Conservation (phyloP, 2,888 invertebrate genomes). For the Stenodera caucasica region DNA sequence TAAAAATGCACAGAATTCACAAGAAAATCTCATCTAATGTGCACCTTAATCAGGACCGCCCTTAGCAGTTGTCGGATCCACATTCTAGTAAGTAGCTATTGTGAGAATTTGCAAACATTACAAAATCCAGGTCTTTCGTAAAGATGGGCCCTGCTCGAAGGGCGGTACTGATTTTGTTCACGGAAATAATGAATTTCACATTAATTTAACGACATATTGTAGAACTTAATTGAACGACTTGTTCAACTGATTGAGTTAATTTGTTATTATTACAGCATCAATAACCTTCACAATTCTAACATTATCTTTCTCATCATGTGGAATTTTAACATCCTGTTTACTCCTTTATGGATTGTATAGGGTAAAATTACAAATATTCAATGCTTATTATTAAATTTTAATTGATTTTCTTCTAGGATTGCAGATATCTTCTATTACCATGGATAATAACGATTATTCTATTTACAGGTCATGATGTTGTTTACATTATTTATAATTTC, state of each 20-base stretch:
- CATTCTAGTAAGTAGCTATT: no score
- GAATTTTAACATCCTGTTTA: slow-evolving; percentile 68
- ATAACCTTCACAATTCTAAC: slow-evolving; percentile 70
- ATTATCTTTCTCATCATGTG: slow-evolving; percentile 67
- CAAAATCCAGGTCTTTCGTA: no score
- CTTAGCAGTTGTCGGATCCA: no score
- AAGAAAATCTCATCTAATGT: no score
- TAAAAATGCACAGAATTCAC: no score
- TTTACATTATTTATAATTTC: slow-evolving; percentile 68
- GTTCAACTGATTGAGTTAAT: slow-evolving; percentile 6
- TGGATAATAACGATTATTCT: slow-evolving; percentile 71
- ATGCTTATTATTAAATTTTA: not conserved
- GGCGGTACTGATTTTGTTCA: no score
- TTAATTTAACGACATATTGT: no score
- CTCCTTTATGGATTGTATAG: slow-evolving; percentile 70
- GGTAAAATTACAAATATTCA: slow-evolving; percentile 57
- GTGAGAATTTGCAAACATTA: no score
- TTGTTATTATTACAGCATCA: slow-evolving; percentile 64
- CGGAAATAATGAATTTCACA: no score
- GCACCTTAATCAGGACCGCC: no score
- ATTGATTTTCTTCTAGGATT: slow-evolving; percentile 63
- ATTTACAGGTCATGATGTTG: slow-evolving; percentile 68
- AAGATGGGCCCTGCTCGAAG: no score
- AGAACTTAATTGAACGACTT: slow-evolving; percentile 8
- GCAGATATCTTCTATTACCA: slow-evolving; percentile 69